Base-by-base conservation (phyloP, 2,888 invertebrate species). In the Melieria crassipennis region DNA sequence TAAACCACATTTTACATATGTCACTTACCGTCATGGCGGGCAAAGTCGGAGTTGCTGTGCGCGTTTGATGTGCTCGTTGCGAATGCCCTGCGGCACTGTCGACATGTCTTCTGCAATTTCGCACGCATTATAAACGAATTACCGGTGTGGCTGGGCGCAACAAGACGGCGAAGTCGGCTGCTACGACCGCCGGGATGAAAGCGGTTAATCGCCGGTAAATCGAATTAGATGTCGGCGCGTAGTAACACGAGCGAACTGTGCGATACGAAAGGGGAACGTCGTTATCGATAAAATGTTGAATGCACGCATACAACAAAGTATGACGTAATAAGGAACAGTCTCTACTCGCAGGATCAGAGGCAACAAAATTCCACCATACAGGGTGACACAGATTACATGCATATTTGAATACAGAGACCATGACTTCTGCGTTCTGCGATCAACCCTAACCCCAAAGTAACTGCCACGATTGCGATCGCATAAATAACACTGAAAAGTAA, bases 51-150 rank as follows among this genome's bases (percentile, higher is more conserved):
- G 69, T 70, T 57, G 73, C 62, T 58, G 58, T 65, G 42, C 62
- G 58, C 48, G 69, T 64, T 75, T 70, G 58, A 48, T 57, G 62
- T 69, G 60, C 69, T 75, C 72, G 69, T 71, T 74, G 70, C 52
- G 50, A 65, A 72, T 78, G 76, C 78, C 79, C 78, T 78, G 76
- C 75, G 77, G 80, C 84, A 83, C 81, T 82, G 82, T 82, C 79
- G 80, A 81, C 83, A 84, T 85, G 84, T 84, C 82, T 81, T 83
- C 70, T 73, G 77, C 77, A 76, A 74, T 78, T 78, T 78, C 76
- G 75, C 75, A 81, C 80, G 82, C 85, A 84, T 82, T 83, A 81
- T 84, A 83, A 83, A 84, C 82, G 83, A 83, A 83, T 84, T 83
- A 84, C 80, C 78, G 78, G 69, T 69, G 74, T 73, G 73, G 57